These are phyloP conservation scores for Allobates femoralis DNA, from an alignment of 2,797 vertebrate genomes.

Conservation along the genomic window DNA sequence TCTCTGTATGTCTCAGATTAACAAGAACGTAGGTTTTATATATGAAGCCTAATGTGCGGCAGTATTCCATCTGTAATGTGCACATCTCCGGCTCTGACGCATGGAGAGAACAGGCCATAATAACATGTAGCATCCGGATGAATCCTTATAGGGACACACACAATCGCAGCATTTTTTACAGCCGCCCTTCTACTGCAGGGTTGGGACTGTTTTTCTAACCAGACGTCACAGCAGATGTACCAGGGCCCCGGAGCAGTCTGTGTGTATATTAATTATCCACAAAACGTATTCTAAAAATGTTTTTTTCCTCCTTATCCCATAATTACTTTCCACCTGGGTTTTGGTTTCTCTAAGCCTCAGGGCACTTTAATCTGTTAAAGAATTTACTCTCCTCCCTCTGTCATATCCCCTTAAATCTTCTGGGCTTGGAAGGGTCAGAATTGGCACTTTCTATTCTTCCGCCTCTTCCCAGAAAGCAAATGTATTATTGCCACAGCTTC, in stretches of 20 bases:
- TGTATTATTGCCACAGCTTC: conserved; percentile 6
- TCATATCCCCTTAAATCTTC: conserved; percentile 54
- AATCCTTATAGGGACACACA: not conserved
- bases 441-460: conserved; percentile 26
- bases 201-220: not conserved
- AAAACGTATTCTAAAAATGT: conserved; percentile 1
- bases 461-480: conserved; percentile 16
- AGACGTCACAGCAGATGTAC: conserved; percentile 5
- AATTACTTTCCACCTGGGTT: conserved; percentile 61
- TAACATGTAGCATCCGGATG: not conserved
- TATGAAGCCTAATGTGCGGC: not conserved
- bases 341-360: conserved; percentile 39
- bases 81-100: not conserved
- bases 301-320: conserved; percentile 41
- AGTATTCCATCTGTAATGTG: not conserved
- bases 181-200: conserved; percentile 2
- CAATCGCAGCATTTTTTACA: not conserved
- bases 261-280: conserved; percentile 33
- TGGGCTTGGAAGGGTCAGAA: conserved; percentile 24
- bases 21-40: too few relatives aligned
- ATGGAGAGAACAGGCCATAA: not conserved
- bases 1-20: too few relatives aligned
- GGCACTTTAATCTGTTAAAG: conserved; percentile 48
- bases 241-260: conserved; percentile 37
- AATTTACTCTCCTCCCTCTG: conserved; percentile 42